phyloP scores from a whole-genome alignment of 2,888 invertebrate genomes.

The Hirtodrosophila confusa region DNA sequence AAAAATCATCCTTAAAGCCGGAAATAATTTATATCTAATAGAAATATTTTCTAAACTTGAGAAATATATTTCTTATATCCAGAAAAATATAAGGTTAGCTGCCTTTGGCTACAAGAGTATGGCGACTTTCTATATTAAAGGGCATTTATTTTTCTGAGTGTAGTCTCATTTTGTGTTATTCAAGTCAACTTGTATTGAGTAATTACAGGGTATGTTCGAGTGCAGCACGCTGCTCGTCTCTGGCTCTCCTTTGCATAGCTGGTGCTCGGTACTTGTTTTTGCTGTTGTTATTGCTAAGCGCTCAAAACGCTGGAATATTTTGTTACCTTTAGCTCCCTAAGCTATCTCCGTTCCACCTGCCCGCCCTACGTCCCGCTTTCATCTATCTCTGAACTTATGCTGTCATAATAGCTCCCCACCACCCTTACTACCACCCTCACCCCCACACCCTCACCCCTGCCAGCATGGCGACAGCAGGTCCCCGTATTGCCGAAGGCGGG shows the following conservation, averaged over 20 bases:
- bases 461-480: slow-evolving; percentile 1
- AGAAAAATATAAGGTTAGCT: no score
- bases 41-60: no score
- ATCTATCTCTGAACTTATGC: slow-evolving; percentile 57
- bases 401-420: slow-evolving; percentile 63
- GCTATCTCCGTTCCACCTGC: neutral
- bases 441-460: neutral
- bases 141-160: no score
- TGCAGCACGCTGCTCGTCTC: no score
- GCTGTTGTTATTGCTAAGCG: slow-evolving; percentile 39
- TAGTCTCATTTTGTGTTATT: no score
- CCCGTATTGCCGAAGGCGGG: slow-evolving; percentile 45
- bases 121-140: no score
- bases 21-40: no score
- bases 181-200: no score
- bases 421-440: neutral
- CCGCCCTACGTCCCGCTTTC: neutral
- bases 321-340: slow-evolving; percentile 21
- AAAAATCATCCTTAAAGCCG: no score
- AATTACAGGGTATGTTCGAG: no score
- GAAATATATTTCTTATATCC: no score
- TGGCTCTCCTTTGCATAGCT: neutral
- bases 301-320: slow-evolving; percentile 35
- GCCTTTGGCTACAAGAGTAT: no score
- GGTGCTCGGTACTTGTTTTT: slow-evolving; percentile 3